Percentiles rank a stretch among this genome's conserved stretches.
These are phyloP conservation scores for Lypha dubia DNA, from an alignment of 2,888 invertebrate genomes.

Conservation along the genomic window DNA sequence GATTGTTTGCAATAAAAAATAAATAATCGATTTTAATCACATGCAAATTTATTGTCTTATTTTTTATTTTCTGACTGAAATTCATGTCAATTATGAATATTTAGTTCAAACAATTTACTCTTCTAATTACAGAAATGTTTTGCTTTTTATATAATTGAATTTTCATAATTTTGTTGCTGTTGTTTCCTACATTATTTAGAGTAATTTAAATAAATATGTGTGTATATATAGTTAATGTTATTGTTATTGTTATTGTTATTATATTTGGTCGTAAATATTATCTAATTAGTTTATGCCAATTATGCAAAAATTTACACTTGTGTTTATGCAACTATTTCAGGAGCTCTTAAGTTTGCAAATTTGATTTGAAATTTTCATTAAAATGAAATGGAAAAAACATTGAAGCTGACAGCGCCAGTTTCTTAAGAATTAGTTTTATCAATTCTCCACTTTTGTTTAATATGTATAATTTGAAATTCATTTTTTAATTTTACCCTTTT, in stretches of 20 bases:
- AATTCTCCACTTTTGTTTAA: no score
- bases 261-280: conserved; percentile 40
- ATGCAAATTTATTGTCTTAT: conserved; percentile 11
- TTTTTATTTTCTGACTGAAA: conserved; percentile 12
- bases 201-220: conserved; percentile 62
- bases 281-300: conserved; percentile 37
- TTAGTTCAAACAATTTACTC: conserved; percentile 33
- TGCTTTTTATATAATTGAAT: conserved; percentile 48
- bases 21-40: no score
- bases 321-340: neutral
- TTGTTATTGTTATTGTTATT: conserved; percentile 40
- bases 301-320: neutral
- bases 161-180: conserved; percentile 43
- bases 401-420: no score
- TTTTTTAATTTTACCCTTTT: no score
- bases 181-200: conserved; percentile 24
- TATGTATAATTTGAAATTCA: no score
- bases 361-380: neutral
- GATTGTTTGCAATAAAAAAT: no score
- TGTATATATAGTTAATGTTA: no score
- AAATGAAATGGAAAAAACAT: neutral
- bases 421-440: no score
- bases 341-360: neutral
- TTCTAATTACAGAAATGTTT: conserved; percentile 53
- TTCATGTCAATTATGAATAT: conserved; percentile 40